Conservation (phyloP, 2,888 invertebrate genomes). For the Apodemia hepburni region DNA sequence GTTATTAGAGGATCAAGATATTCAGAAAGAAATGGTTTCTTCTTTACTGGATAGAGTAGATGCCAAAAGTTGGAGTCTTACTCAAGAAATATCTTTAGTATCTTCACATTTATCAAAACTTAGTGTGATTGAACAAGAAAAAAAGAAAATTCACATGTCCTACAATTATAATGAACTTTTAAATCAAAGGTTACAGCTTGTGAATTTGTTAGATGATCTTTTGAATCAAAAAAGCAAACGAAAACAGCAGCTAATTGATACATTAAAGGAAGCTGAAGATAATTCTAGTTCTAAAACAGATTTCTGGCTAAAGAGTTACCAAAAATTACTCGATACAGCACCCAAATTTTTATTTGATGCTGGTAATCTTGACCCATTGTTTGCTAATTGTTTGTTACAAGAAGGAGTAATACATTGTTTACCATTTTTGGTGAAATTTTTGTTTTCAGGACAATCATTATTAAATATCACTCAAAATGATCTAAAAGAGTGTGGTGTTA, state of each 20-base stretch:
- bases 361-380: conserved; percentile 82
- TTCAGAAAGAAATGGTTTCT: conserved; percentile 87
- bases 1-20: conserved; percentile 83
- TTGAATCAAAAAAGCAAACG: conserved; percentile 84
- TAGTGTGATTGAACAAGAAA: conserved; percentile 86
- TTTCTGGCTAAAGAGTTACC: conserved; percentile 91
- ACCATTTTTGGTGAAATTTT: conserved; percentile 84
- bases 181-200: conserved; percentile 84
- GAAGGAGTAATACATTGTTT: conserved; percentile 88
- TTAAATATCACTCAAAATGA: conserved; percentile 76
- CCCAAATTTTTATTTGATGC: conserved; percentile 83
- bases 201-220: conserved; percentile 83
- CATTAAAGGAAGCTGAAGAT: conserved; percentile 86
- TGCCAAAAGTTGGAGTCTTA: conserved; percentile 87
- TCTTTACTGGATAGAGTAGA: conserved; percentile 86
- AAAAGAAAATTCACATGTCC: conserved; percentile 82
- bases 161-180: conserved; percentile 86
- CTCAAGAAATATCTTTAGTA: conserved; percentile 87
- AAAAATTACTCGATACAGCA: conserved; percentile 87
- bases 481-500: conserved; percentile 80
- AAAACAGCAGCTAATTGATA: conserved; percentile 82
- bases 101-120: conserved; percentile 86
- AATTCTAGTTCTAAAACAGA: conserved; percentile 73
- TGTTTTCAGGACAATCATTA: conserved; percentile 74
- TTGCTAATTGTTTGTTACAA: conserved; percentile 85